A percentile compares a stretch with the other conserved stretches of the same genome.
phyloP scores from a whole-genome alignment of 2,113 vertebrate genomes.

The Otolemur garnettii region DNA sequence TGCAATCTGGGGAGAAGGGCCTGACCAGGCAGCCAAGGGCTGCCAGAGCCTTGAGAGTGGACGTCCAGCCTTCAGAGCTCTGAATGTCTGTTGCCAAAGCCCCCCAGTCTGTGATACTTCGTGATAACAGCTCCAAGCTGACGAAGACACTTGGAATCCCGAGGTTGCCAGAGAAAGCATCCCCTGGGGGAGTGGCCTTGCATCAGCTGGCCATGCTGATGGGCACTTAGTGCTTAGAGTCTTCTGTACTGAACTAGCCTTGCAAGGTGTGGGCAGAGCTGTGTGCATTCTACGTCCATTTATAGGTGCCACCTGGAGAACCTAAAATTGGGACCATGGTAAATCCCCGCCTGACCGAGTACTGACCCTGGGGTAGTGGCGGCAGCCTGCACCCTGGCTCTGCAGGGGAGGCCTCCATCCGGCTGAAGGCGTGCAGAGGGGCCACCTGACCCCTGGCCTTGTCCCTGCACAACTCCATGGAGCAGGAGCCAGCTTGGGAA shows the following conservation, averaged over 20 bases:
- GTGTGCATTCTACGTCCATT: neutral
- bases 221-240: rapidly evolving
- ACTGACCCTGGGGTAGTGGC: neutral
- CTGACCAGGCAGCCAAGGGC: rapidly evolving
- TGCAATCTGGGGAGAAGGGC: neutral
- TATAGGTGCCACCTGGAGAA: no score
- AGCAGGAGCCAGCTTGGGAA: neutral
- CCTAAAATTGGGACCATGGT: rapidly evolving
- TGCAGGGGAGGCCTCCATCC: neutral
- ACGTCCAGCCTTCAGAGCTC: no score
- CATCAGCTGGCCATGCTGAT: rapidly evolving
- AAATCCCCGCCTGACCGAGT: neutral
- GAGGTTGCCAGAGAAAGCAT: neutral
- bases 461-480: neutral
- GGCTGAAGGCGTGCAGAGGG: neutral
- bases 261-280: rapidly evolving
- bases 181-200: neutral
- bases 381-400: neutral
- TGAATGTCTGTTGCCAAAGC: neutral
- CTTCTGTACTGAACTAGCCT: neutral
- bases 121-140: neutral
- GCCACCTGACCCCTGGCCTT: no score
- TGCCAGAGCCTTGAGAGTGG: neutral
- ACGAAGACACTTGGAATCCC: neutral
- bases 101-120: neutral